A percentile compares a stretch with the other conserved stretches of the same genome.
Conservation (phyloP, 2,888 invertebrate species). For the Xylota segnis region DNA sequence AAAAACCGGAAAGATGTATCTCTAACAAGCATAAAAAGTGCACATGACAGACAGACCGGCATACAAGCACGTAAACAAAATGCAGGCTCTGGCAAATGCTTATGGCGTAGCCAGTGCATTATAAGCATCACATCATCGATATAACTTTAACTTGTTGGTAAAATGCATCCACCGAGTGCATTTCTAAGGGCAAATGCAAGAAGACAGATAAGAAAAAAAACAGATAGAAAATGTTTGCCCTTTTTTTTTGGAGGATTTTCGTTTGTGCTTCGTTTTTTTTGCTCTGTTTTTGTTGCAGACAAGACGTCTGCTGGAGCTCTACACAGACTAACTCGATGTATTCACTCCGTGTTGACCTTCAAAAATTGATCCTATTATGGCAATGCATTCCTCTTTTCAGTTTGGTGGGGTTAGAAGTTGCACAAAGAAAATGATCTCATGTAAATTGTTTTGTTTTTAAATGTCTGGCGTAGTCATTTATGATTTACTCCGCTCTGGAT, state of each 20-base stretch:
- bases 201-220: conserved; percentile 51
- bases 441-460: conserved; percentile 1
- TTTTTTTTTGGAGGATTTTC: conserved; percentile 54
- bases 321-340: conserved; percentile 6
- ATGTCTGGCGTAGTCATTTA: too few species aligned
- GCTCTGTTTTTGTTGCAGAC: conserved; percentile 51
- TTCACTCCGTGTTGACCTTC: conserved; percentile 65
- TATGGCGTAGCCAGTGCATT: conserved; percentile 57
- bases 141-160: conserved; percentile 38
- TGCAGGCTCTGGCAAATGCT: conserved; percentile 54
- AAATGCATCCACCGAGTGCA: conserved; percentile 73
- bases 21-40: conserved; percentile 67
- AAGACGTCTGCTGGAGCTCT: conserved; percentile 53
- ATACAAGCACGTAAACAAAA: conserved; percentile 41
- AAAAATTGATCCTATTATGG: conserved; percentile 49
- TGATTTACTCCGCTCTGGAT: too few species aligned
- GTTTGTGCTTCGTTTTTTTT: neutral
- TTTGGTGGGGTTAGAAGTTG: conserved; percentile 18
- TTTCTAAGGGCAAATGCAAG: conserved; percentile 63
- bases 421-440: conserved; percentile 43
- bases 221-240: conserved; percentile 46
- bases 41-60: conserved; percentile 67
- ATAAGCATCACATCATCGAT: conserved; percentile 47
- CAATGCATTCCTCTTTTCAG: conserved; percentile 21
- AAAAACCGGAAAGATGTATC: conserved; percentile 36